Percentiles rank a stretch among this genome's conserved stretches.
These are phyloP conservation scores for Uloborus diversus DNA, from an alignment of 1,140 invertebrate genomes.

Conservation along the genomic window DNA sequence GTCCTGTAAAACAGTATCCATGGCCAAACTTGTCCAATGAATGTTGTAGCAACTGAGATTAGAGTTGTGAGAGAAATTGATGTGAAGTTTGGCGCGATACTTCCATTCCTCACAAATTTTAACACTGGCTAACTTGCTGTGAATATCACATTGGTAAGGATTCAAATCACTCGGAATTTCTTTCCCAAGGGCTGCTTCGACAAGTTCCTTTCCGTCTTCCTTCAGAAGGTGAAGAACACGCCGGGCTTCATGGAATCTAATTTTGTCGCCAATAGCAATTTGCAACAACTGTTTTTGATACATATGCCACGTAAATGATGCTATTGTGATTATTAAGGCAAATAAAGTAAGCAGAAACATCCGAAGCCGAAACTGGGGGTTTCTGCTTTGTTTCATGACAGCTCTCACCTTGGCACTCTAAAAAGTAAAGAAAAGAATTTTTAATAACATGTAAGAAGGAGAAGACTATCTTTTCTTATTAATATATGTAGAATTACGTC, in stretches of 20 bases:
- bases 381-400: constrained; percentile 53
- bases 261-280: constrained; percentile 54
- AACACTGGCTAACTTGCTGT: not conserved
- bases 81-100: constrained; percentile 55
- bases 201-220: constrained; percentile 48
- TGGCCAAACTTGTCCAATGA: constrained; percentile 75
- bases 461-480: no score
- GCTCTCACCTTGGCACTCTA: constrained; percentile 51
- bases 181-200: constrained; percentile 50
- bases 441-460: not conserved
- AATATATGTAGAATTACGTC: no score
- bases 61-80: constrained; percentile 33
- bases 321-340: constrained; percentile 33
- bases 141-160: constrained; percentile 57
- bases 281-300: constrained; percentile 44
- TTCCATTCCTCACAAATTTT: constrained; percentile 60
- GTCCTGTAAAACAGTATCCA: constrained; percentile 76
- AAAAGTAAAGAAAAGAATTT: constrained; percentile 13
- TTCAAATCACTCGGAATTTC: constrained; percentile 57
- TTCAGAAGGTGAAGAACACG: constrained; percentile 52
- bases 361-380: constrained; percentile 57
- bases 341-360: constrained; percentile 54
- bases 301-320: constrained; percentile 54
- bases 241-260: constrained; percentile 42
- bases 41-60: constrained; percentile 76